A percentile compares a stretch with the other conserved stretches of the same genome.
These are phyloP conservation scores for Dicyrtomina minuta DNA, from an alignment of 2,888 invertebrate genomes.

Conservation along the genomic window DNA sequence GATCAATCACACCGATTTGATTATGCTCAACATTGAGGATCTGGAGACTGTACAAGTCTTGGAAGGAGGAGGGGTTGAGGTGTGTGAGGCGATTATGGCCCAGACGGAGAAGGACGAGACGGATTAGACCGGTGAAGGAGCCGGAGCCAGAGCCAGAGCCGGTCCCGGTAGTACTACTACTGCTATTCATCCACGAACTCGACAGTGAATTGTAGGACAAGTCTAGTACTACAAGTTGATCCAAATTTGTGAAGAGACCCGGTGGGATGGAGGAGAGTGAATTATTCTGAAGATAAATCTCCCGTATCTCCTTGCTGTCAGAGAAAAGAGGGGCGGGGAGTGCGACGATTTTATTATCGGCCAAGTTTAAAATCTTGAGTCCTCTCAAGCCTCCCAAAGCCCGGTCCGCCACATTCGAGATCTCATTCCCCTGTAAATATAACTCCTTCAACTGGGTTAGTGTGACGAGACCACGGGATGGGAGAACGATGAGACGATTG, in stretches of 20 bases:
- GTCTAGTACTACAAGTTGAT: slow-evolving; percentile 77
- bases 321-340: slow-evolving; percentile 82
- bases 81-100: slow-evolving; percentile 76
- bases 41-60: slow-evolving; percentile 81
- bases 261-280: slow-evolving; percentile 83
- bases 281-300: slow-evolving; percentile 88
- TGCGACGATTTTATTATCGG: slow-evolving; percentile 85
- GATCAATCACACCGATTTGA: slow-evolving; percentile 76
- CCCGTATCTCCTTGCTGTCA: slow-evolving; percentile 77
- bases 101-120: slow-evolving; percentile 81
- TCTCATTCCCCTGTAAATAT: slow-evolving; percentile 83
- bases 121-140: slow-evolving; percentile 83
- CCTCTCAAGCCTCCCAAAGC: slow-evolving; percentile 78
- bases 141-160: slow-evolving; percentile 34
- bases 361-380: slow-evolving; percentile 81
- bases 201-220: slow-evolving; percentile 82
- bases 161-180: background rate
- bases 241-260: slow-evolving; percentile 80
- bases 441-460: slow-evolving; percentile 75
- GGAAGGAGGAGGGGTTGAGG: slow-evolving; percentile 79
- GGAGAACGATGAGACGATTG: slow-evolving; percentile 81
- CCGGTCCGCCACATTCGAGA: slow-evolving; percentile 81
- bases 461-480: slow-evolving; percentile 78
- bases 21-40: slow-evolving; percentile 83
- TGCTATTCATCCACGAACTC: slow-evolving; percentile 73